Evolutionary conservation across 1,140 invertebrate genomes (phyloP), one percentile per base, ranked within the genome.

Genomic region (Drosophila orosa): DNA sequence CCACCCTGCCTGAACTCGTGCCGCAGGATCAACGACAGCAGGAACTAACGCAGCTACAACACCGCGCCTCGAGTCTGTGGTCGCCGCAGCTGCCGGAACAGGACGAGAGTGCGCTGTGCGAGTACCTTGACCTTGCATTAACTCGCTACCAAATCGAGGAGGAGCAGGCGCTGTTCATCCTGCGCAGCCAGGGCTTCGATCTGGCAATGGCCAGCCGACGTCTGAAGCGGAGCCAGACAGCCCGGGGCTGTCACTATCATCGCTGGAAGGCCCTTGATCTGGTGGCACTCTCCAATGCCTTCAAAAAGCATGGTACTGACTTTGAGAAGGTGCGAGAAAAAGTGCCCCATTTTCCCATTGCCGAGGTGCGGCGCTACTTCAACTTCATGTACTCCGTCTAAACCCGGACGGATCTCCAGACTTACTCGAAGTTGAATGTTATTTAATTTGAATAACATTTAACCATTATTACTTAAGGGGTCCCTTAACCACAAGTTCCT

Each of bases 131-230:
- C 12, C 22, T 71, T 7, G 68, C 68, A 13, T 8, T 29, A 5
- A 48, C 10, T 2, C 4, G 5, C 13, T 71, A 59, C 29, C n/a
- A 22, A 13, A 72, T 71, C 24, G 68, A 72, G 44, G 68, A 72
- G 65, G 68, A 72, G 37, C 68, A 72, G 65, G 68, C 68, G 0
- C 54, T 72, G 5, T 72, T 71, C 17, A 58, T 72, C 2, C 44
- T 72, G 17, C 68, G 65, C 13, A 42, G 42, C 22, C 19, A 72
- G 2, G 65, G 68, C 0, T 72, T 58, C n/a, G 65, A 72, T 17
- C 25, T 72, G 22, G 12, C 17, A 0, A 15, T 59, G n/a, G 68
- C 68, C 13, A 13, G 27, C 0, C 52, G 54, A 27, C 65, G 52
- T 27, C 29, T 72, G 35, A 10, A 13, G 5, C 17, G 29, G 6